Percentiles rank a stretch among this genome's conserved stretches.
phyloP scores from a whole-genome alignment of 2,113 vertebrate species.

The Willisornis vidua region DNA sequence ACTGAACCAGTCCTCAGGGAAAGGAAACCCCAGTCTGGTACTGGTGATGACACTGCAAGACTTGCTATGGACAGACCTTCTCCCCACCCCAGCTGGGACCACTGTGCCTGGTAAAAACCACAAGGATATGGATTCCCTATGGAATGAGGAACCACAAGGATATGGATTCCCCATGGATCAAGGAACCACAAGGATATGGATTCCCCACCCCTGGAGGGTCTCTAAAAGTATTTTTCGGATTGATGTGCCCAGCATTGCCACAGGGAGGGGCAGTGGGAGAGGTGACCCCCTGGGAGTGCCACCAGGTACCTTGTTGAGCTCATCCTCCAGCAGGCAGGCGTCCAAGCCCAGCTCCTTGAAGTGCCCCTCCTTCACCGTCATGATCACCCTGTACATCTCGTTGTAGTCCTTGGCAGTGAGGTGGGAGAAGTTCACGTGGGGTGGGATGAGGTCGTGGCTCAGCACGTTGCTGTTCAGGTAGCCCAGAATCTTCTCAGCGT shows the following conservation, averaged over 20 bases:
- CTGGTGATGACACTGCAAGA: background rate
- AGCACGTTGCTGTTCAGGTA: conserved; percentile 87
- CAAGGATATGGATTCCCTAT: background rate
- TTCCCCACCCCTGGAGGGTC: background rate
- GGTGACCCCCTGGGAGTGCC: background rate
- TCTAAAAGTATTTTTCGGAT: background rate
- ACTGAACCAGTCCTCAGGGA: background rate
- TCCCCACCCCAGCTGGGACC: background rate
- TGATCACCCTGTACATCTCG: conserved; percentile 95
- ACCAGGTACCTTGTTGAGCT: conserved; percentile 89
- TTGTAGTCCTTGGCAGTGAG: conserved; percentile 89
- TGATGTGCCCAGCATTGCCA: background rate
- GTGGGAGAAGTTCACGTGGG: conserved; percentile 96
- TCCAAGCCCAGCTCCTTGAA: conserved; percentile 90
- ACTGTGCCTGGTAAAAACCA: background rate
- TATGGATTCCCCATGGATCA: background rate
- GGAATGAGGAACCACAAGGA: background rate
- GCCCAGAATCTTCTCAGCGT: conserved; percentile 94
- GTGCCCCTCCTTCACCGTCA: conserved; percentile 87
- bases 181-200: background rate
- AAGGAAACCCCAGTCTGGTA: background rate
- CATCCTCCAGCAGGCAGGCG: conserved; percentile 89
- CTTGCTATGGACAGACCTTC: background rate
- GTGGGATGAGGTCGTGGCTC: conserved; percentile 93
- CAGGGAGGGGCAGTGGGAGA: background rate